Evolutionary conservation across 2,113 vertebrate species (phyloP), one percentile per base, ranked within the genome.

Genomic region (Urocolius indicus): DNA sequence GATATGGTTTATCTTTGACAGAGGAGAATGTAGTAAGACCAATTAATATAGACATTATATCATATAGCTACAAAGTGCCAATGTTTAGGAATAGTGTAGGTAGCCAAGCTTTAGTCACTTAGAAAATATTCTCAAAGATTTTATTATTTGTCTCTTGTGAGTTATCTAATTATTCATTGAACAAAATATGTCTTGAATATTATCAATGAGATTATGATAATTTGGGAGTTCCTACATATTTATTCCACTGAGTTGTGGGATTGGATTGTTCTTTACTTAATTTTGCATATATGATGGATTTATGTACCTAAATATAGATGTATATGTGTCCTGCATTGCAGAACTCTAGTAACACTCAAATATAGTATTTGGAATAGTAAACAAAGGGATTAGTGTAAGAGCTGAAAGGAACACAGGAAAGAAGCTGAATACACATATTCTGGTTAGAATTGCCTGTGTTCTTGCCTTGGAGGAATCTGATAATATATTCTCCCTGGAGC

Each of bases 1-100:
- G 13, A 95, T 89, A 38, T 77, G 32, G 23, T 19, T 93, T 94
- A 71, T 77, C 59, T 94, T 90, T 93, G 81, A 48, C 67, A 90
- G 24, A 6, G 48, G 13, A 69, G 18, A 91, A 74, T 55, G 59
- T 67, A 71, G 61, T 88, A 81, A 94, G 34, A 51, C 8, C 59
- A 92, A 86, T 91, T 74, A 87, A 77, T 67, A 27, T 52, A 80
- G 72, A 59, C 55, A 26, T 85, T 76, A 57, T 89, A 94, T 86
- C 38, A 58, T 79, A 62, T 4, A 79, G 41, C n/a, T 79, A 29
- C 11, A 29, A 91, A 88, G 29, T 74, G 72, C 23, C 63, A 90
- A 14, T 59, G 13, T 71, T 89, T 73, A 74, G 57, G 38, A 68
- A 51, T 14, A 55, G 30, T 80, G 41, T 89, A 32, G 43, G 54